Evolutionary conservation across 2,113 vertebrate species (phyloP).

Genomic region (Steatornis caripensis): DNA sequence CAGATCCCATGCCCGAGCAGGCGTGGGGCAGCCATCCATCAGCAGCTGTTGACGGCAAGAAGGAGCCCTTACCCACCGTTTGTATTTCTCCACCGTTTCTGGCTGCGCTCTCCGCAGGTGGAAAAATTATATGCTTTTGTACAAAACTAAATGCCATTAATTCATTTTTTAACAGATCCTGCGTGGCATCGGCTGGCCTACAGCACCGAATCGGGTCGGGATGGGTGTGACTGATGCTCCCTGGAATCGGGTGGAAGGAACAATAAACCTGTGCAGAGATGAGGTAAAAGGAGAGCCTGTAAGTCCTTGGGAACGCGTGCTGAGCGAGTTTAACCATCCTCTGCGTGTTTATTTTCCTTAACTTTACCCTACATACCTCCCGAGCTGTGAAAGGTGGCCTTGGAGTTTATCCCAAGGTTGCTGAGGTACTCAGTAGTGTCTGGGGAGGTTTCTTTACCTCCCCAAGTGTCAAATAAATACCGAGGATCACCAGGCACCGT

Average conservation of each 20-base stretch:
- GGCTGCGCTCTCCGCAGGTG: accelerated
- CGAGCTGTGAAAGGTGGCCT: accelerated
- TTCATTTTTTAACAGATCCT: background rate
- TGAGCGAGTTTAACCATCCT: background rate
- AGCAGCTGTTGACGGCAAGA: accelerated
- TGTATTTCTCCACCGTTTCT: background rate
- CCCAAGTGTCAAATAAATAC: background rate
- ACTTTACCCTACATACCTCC: background rate
- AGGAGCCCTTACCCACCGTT: background rate
- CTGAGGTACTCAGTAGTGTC: background rate
- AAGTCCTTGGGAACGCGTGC: accelerated
- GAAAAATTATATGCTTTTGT: background rate
- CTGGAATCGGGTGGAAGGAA: accelerated
- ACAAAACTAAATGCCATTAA: background rate
- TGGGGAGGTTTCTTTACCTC: background rate
- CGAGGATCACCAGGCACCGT: accelerated
- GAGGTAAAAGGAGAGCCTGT: background rate
- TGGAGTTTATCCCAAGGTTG: background rate
- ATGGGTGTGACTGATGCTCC: accelerated
- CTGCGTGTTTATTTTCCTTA: background rate
- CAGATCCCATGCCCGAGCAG: background rate
- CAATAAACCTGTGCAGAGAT: accelerated
- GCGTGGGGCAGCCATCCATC: accelerated
- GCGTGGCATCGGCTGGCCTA: accelerated
- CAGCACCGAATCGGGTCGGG: accelerated